phyloP scores from a whole-genome alignment of 2,888 invertebrate species.

The Nasonia oneida region DNA sequence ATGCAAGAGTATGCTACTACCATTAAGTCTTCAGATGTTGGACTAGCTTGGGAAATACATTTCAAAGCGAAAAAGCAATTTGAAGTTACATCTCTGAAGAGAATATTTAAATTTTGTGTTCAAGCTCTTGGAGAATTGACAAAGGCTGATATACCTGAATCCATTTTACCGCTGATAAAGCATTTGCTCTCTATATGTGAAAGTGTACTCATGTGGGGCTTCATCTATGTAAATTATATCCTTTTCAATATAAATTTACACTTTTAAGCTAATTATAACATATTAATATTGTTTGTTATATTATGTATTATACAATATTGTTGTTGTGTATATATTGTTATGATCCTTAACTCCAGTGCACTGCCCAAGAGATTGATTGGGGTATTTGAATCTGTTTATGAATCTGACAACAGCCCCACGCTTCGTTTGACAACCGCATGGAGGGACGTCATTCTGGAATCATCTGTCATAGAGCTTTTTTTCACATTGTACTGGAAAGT shows the following conservation, averaged over 20 bases:
- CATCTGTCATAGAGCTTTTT: slow-evolving; percentile 87
- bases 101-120: slow-evolving; percentile 88
- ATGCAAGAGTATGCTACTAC: slow-evolving; percentile 94
- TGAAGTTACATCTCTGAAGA: slow-evolving; percentile 89
- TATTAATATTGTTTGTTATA: neutral
- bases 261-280: neutral
- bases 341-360: slow-evolving; percentile 74
- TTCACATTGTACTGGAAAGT: slow-evolving; percentile 92
- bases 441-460: slow-evolving; percentile 88
- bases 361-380: slow-evolving; percentile 86
- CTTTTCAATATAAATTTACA: slow-evolving; percentile 74
- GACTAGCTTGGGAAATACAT: slow-evolving; percentile 93
- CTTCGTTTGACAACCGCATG: slow-evolving; percentile 85
- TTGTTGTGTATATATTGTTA: slow-evolving; percentile 6
- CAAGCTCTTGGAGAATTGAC: slow-evolving; percentile 83
- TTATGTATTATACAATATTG: slow-evolving; percentile 7
- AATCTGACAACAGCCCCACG: slow-evolving; percentile 83
- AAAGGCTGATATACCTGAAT: slow-evolving; percentile 80
- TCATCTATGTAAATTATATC: slow-evolving; percentile 83
- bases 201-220: slow-evolving; percentile 90
- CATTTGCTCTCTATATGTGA: slow-evolving; percentile 89
- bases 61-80: slow-evolving; percentile 91
- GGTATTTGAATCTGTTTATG: slow-evolving; percentile 86
- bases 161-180: slow-evolving; percentile 83
- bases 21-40: slow-evolving; percentile 91